Evolutionary conservation across 2,888 invertebrate genomes (phyloP).

Genomic region (Epistrophe eligans): DNA sequence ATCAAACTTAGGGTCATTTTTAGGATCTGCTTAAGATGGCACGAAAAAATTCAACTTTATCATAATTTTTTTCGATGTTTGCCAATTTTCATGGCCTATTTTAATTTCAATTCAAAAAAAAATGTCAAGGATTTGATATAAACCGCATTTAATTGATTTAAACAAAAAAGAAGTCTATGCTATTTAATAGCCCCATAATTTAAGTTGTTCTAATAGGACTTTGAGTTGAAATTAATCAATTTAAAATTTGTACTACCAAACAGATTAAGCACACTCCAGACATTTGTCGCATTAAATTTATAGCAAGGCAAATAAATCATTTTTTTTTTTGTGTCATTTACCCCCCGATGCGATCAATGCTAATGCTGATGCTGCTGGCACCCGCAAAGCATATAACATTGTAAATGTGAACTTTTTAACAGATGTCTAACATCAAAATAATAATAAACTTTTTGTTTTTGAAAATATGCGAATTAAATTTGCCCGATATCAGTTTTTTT

Average conservation of each 20-base stretch:
- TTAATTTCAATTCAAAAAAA: too few relatives aligned
- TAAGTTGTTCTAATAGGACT: neutral
- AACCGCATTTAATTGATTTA: too few relatives aligned
- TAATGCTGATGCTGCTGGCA: neutral
- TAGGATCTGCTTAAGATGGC: too few relatives aligned
- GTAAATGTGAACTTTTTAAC: neutral
- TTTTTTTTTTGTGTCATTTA: neutral
- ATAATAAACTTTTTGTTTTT: conserved; percentile 5
- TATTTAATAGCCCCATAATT: neutral
- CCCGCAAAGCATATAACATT: neutral
- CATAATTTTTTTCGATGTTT: too few relatives aligned
- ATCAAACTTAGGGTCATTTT: too few relatives aligned
- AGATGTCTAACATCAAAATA: conserved; percentile 24
- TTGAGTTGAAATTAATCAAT: neutral
- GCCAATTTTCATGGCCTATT: too few relatives aligned
- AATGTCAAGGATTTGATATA: too few relatives aligned
- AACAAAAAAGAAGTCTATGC: too few relatives aligned
- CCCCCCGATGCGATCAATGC: neutral
- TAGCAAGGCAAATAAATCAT: conserved; percentile 5
- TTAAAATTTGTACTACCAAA: neutral
- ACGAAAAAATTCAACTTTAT: too few relatives aligned
- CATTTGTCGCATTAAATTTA: conserved; percentile 10
- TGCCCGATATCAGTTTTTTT: neutral
- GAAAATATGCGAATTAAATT: conserved; percentile 18
- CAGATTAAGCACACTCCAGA: neutral